Evolutionary conservation across 37 sponge, comb jelly and placozoan species (phyloP), one percentile per base, ranked within the genome.

Genomic region (Axinella damicornis): DNA sequence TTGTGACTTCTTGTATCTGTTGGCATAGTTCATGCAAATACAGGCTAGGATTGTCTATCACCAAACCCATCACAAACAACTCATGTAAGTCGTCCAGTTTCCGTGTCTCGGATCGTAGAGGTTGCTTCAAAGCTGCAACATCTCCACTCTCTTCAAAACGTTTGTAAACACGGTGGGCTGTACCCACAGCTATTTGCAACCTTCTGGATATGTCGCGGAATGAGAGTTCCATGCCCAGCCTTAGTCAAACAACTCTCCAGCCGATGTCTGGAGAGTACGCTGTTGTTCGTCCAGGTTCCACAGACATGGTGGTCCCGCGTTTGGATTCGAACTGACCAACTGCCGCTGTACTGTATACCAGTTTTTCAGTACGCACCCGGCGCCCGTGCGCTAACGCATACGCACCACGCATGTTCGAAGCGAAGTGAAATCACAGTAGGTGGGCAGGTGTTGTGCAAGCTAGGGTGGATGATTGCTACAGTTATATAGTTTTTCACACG

Each of bases 161-260:
- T 1, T 35, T 54, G 41, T 55, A 85, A 0, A 85, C 32, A 2
- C 71, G 24, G 40, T 85, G 73, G 11, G 87, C 73, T 24, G 87
- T 86, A 17, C 70, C 56, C 28, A 62, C 11, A 33, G 63, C 33
- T 22, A 86, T 86, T 28, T 85, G 86, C 4, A 85, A 27, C 1
- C 68, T 27, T 0, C 5, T 37, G 2, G 72, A 63, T 52, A 78
- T 62, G 2, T 71, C 73, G 40, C 33, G 69, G 22, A 71, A 86
- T 5, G 78, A 21, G 25, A 72, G 36, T 27, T 35, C 74, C 80
- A 86, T 71, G 28, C 85, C 76, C 28, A 74, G 6, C 2, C 85
- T 56, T 39, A 59, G 71, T 56, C 85, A 84, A 46, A 83, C 75
- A 33, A 85, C 71, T 56, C 83, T 31, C 83, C 83, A 82, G 41